Evolutionary conservation across 2,888 invertebrate genomes (phyloP).

Genomic region (Panorpa germanica): DNA sequence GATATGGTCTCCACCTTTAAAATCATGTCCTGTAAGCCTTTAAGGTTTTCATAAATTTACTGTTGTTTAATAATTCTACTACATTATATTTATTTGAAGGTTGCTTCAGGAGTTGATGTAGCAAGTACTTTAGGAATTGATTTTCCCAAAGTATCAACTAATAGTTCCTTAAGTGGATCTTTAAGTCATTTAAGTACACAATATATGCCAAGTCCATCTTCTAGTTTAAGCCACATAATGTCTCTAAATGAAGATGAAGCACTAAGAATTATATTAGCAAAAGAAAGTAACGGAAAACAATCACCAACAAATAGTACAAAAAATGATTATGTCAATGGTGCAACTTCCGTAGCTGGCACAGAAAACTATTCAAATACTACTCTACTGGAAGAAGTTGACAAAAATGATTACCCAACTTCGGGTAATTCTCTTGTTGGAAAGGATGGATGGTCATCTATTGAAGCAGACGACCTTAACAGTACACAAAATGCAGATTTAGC

Average conservation of each 20-base stretch:
- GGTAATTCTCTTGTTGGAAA: conserved; percentile 47
- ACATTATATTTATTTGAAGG: conserved; percentile 20
- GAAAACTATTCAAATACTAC: conserved; percentile 17
- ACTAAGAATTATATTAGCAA: conserved; percentile 44
- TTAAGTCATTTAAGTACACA: no score
- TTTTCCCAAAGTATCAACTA: no score
- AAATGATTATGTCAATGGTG: conserved; percentile 17
- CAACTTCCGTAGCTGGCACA: conserved; percentile 21
- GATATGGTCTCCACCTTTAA: conserved; percentile 64
- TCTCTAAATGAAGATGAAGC: conserved; percentile 52
- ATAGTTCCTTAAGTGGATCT: no score
- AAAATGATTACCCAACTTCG: conserved; percentile 16
- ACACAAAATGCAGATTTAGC: no score
- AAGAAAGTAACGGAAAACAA: conserved; percentile 18
- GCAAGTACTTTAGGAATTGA: conserved; percentile 39
- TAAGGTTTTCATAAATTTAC: conserved; percentile 13
- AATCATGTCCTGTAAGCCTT: conserved; percentile 41
- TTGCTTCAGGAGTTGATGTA: conserved; percentile 60
- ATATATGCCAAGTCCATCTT: no score
- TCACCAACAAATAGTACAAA: conserved; percentile 7
- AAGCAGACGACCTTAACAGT: no score
- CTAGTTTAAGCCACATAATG: conserved; percentile 30
- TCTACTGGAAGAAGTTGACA: no score
- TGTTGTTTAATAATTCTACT: conserved; percentile 6
- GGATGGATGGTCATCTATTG: conserved; percentile 48